phyloP scores from a whole-genome alignment of 2,888 invertebrate species.

The Aelia acuminata region DNA sequence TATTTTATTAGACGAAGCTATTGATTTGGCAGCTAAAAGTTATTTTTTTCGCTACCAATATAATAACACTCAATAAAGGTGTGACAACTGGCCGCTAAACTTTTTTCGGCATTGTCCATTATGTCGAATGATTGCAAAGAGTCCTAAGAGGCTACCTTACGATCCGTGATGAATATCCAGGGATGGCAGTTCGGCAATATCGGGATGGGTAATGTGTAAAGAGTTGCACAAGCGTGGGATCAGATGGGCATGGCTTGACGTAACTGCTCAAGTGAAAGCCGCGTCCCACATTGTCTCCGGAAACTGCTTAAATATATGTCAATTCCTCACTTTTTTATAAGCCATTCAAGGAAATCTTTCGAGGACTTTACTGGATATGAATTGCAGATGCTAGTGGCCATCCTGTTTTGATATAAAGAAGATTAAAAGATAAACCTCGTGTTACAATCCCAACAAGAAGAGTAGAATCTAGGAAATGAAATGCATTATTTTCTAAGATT shows the following conservation, averaged over 20 bases:
- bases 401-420: neutral
- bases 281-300: slow-evolving; percentile 46
- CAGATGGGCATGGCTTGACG: slow-evolving; percentile 42
- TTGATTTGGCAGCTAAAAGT: neutral
- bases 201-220: slow-evolving; percentile 17
- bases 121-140: neutral
- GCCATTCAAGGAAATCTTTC: neutral
- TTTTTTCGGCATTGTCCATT: neutral
- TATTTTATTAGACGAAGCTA: neutral
- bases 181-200: slow-evolving; percentile 1
- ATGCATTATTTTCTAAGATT: neutral
- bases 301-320: slow-evolving; percentile 39
- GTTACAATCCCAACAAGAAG: neutral
- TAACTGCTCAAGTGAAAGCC: slow-evolving; percentile 40
- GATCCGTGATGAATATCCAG: neutral
- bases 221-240: slow-evolving; percentile 40
- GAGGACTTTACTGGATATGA: slow-evolving; percentile 9
- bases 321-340: slow-evolving; percentile 3
- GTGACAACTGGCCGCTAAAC: neutral
- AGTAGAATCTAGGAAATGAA: neutral
- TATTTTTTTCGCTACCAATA: neutral
- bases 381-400: neutral
- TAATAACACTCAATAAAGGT: neutral
- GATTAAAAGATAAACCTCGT: slow-evolving; percentile 20
- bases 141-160: neutral